These are phyloP conservation scores for Neolamprologus toae DNA, from an alignment of 2,113 vertebrate genomes.

Conservation along the genomic window DNA sequence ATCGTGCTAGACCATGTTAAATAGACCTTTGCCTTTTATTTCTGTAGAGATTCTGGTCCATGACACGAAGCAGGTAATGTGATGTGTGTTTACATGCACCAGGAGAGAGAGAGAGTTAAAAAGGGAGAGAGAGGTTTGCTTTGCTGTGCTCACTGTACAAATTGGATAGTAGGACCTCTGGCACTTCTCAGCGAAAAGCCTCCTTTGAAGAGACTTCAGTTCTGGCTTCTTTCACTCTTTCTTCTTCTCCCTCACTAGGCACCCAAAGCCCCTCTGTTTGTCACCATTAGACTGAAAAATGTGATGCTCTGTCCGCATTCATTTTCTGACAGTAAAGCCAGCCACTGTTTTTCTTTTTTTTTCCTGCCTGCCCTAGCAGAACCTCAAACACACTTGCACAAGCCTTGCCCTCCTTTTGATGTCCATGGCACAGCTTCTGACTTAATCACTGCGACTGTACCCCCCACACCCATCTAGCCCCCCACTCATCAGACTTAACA, in stretches of 20 bases:
- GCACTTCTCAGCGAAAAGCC: conserved; percentile 47
- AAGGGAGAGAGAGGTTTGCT: conserved; percentile 22
- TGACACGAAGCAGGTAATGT: conserved; percentile 17
- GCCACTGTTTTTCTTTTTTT: conserved; percentile 26
- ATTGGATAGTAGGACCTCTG: conserved; percentile 59
- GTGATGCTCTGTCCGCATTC: conserved; percentile 48
- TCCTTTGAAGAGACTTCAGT: conserved; percentile 57
- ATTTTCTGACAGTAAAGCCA: conserved; percentile 63
- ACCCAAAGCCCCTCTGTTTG: conserved; percentile 64
- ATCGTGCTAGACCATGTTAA: neutral
- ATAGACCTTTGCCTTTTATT: conserved; percentile 17
- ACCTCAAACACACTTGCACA: conserved; percentile 59
- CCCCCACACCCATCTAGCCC: neutral
- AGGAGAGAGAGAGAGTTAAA: neutral
- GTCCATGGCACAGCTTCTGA: conserved; percentile 42
- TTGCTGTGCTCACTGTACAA: conserved; percentile 40
- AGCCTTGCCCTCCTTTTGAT: conserved; percentile 62
- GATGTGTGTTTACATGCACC: conserved; percentile 25
- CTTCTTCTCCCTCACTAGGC: conserved; percentile 52
- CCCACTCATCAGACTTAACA: conserved; percentile 23
- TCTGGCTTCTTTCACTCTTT: conserved; percentile 45
- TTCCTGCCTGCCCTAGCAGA: conserved; percentile 54
- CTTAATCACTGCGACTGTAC: conserved; percentile 44
- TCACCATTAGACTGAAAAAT: conserved; percentile 63
- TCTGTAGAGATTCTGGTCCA: neutral